Evolutionary conservation across 1,140 invertebrate species (phyloP).

Genomic region (Argopecten irradians): DNA sequence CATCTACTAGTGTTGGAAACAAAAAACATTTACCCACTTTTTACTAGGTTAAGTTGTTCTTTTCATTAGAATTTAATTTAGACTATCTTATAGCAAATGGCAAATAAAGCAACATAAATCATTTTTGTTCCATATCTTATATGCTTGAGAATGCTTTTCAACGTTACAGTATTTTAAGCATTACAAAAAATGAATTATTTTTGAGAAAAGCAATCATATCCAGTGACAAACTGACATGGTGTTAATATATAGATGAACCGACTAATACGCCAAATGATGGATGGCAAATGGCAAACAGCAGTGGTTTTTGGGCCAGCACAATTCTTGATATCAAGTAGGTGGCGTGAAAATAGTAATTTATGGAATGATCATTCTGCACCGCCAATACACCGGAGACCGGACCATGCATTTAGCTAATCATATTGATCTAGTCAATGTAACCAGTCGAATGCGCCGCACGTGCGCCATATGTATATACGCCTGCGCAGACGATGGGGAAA

Average conservation of each 20-base stretch:
- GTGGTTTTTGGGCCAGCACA: neutral
- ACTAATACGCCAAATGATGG: neutral
- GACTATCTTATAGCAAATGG: too few species aligned
- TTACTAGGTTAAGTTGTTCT: too few species aligned
- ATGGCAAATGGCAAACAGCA: neutral
- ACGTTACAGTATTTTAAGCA: too few species aligned
- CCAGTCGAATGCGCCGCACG: conserved; percentile 11
- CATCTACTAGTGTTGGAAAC: too few species aligned
- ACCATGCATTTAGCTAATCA: conserved; percentile 15
- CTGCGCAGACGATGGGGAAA: neutral
- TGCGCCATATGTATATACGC: conserved; percentile 20
- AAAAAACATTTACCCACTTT: too few species aligned
- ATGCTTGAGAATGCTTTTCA: too few species aligned
- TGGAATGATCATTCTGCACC: neutral
- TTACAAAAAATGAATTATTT: too few species aligned
- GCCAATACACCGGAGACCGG: conserved; percentile 4
- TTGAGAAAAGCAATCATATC: too few species aligned
- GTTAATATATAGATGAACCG: neutral
- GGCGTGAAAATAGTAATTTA: neutral
- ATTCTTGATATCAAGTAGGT: neutral
- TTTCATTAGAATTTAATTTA: too few species aligned
- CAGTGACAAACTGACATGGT: neutral
- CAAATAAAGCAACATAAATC: too few species aligned
- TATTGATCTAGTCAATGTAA: neutral
- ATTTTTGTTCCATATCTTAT: too few species aligned